Percentiles rank a stretch among this genome's conserved stretches.
Evolutionary conservation across 1,140 invertebrate species (phyloP).

Genomic region (Delia radicum): DNA sequence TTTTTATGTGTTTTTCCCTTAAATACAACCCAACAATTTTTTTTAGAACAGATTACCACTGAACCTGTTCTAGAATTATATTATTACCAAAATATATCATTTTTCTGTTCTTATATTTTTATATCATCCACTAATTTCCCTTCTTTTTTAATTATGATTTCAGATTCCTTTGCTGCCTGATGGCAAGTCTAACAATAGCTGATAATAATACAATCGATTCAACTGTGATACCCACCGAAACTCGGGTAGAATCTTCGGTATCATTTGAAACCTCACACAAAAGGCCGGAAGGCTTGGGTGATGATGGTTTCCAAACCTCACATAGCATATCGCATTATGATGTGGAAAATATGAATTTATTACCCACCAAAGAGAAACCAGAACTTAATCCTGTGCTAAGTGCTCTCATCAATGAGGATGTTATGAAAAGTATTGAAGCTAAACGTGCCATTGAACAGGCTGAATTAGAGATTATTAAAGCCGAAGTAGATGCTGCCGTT

Average conservation of each 20-base stretch:
- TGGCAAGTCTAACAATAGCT: constrained; percentile 15
- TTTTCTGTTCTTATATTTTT: background rate
- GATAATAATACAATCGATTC: constrained; percentile 13
- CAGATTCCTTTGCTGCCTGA: constrained; percentile 27
- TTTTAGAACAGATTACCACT: too few species aligned
- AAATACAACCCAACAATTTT: background rate
- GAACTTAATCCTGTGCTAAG: constrained; percentile 52
- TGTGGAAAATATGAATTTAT: constrained; percentile 44
- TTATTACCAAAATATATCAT: too few species aligned
- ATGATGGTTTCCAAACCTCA: constrained; percentile 47
- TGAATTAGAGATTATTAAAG: constrained; percentile 45
- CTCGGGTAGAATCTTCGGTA: constrained; percentile 9
- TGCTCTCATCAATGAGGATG: constrained; percentile 53
- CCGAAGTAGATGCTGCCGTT: constrained; percentile 40
- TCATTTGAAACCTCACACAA: constrained; percentile 50
- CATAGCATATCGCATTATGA: constrained; percentile 38
- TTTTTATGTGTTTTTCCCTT: too few species aligned
- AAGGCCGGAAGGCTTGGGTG: constrained; percentile 36
- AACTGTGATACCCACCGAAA: background rate
- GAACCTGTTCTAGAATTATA: too few species aligned
- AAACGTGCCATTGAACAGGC: constrained; percentile 52
- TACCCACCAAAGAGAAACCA: constrained; percentile 52
- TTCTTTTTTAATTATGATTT: constrained; percentile 19
- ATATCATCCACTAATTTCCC: background rate
- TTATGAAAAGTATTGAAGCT: constrained; percentile 55